Evolutionary conservation across 2,888 invertebrate species (phyloP), one percentile per base, ranked within the genome.

Genomic region (Imbricaverruca yamaguchii): DNA sequence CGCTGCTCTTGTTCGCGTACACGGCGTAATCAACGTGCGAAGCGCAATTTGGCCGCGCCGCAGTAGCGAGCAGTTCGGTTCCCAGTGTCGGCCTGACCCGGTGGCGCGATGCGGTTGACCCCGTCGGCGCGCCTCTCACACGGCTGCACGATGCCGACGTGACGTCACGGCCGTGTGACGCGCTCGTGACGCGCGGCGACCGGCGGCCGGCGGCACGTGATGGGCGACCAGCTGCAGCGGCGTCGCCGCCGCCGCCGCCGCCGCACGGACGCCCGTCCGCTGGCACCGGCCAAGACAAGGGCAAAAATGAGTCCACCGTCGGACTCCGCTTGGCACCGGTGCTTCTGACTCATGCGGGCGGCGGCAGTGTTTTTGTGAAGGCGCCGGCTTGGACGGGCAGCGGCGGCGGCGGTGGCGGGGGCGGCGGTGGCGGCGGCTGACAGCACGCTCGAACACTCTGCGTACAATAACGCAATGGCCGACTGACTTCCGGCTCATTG

Each of bases 1-100:
- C 39, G 39, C 39, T 4, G 39, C 39, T 39, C 39, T 39, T 39
- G 39, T 39, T 39, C 74, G 74, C 74, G 53, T 74, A 74, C 74
- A 74, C 74, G 74, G 21, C 74, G 53, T 74, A 74, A 74, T 74
- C 74, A 21, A 18, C 74, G 74, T 74, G 74, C 53, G 74, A 74
- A 69, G 15, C 18, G 53, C 74, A 74, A 74, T 74, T 53, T 74
- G 53, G 39, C 21, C 15, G 25, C 11, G 25, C 13, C 18, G 74
- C 9, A 67, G 13, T 74, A 53, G 53, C 74, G 74, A 53, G 74
- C 74, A 39, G 53, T 13, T 13, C 9, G 15, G 74, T 25, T 74
- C 74, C 74, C 74, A 74, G 53, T 74, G 74, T 74, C 53, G 53
- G 39, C 8, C 53, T 74, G 74, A 74, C 74, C 74, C 21, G 53